Percentiles rank a stretch among this genome's conserved stretches.
Conservation (phyloP, 2,797 vertebrate genomes). For the Masticophis lateralis region DNA sequence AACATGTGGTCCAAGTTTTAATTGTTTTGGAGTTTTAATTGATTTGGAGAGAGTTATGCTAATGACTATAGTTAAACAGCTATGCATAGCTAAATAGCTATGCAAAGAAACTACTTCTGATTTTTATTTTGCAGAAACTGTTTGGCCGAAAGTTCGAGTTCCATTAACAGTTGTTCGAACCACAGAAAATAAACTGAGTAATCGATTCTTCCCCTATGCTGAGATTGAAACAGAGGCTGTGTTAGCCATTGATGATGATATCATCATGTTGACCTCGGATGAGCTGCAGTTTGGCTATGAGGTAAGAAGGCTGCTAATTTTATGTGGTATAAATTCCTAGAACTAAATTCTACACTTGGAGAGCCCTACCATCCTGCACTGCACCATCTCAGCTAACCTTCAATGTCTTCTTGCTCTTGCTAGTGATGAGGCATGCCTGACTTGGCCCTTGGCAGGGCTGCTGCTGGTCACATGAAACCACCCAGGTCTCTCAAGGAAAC, state of each 20-base stretch:
- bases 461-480: neutral
- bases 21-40: neutral
- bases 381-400: neutral
- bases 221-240: conserved; percentile 98
- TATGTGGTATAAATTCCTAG: neutral
- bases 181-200: conserved; percentile 95
- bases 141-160: conserved; percentile 94
- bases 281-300: conserved; percentile 98
- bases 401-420: neutral
- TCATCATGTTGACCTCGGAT: conserved; percentile 98
- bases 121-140: conserved; percentile 76
- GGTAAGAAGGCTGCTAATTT: conserved; percentile 71
- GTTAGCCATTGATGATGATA: conserved; percentile 95
- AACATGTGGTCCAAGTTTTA: too few relatives aligned
- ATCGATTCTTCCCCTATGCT: conserved; percentile 96
- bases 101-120: conserved; percentile 15
- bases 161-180: conserved; percentile 94
- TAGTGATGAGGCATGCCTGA: neutral
- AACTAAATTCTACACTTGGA: neutral
- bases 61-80: neutral
- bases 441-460: neutral
- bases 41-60: neutral
- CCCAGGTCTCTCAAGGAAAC: neutral
- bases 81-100: too few relatives aligned
- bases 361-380: neutral